Conservation (phyloP, 2,888 invertebrate species). For the Lordiphosa fenestrarum region DNA sequence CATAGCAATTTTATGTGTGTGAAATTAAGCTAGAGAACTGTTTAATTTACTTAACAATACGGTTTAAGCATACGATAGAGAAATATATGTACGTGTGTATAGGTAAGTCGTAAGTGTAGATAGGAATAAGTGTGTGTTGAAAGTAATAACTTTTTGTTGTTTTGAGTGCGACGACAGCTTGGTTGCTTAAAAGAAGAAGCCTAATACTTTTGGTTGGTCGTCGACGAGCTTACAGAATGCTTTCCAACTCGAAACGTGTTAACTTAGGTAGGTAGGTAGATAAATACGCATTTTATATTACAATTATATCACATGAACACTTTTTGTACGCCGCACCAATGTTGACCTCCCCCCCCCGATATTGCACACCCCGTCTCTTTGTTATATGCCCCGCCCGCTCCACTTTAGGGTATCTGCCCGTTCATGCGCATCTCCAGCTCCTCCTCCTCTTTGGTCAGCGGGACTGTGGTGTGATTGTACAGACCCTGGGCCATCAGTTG, state of each 20-base stretch:
- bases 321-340: constrained; percentile 55
- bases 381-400: not conserved
- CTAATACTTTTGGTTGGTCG: constrained; percentile 5
- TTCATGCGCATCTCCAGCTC: constrained; percentile 83
- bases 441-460: constrained; percentile 87
- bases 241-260: constrained; percentile 3
- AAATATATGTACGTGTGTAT: constrained; percentile 22
- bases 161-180: constrained; percentile 19
- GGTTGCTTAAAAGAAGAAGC: constrained; percentile 1
- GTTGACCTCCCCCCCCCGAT: constrained; percentile 23
- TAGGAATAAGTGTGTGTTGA: constrained; percentile 29
- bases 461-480: constrained; percentile 92
- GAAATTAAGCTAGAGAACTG: constrained; percentile 58
- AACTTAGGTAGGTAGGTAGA: constrained; percentile 10
- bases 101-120: constrained; percentile 19
- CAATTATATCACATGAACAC: constrained; percentile 77
- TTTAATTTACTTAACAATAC: constrained; percentile 67
- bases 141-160: constrained; percentile 11
- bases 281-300: constrained; percentile 45
- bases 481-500: constrained; percentile 97
- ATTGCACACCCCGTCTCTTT: constrained; percentile 56
- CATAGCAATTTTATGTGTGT: constrained; percentile 39
- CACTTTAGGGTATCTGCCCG: constrained; percentile 78
- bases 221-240: constrained; percentile 11
- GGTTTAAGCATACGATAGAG: constrained; percentile 32